A percentile compares a stretch with the other conserved stretches of the same genome.
phyloP scores from a whole-genome alignment of 2,888 invertebrate species.

The Pollenia angustigena region DNA sequence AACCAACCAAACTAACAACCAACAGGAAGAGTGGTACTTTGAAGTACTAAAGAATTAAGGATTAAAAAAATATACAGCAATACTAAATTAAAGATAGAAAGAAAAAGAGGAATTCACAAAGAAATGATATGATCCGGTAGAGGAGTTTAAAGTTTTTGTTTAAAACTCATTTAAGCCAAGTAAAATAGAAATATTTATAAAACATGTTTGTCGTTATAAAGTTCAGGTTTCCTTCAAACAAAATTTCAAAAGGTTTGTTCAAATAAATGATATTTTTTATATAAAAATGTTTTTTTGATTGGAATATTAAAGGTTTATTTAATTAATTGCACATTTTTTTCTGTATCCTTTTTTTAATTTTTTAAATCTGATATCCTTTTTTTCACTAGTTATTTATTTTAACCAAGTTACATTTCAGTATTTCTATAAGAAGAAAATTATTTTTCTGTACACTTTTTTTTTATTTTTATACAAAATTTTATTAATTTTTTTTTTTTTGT shows the following conservation, averaged over 20 bases:
- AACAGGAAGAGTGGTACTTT: conserved; percentile 54
- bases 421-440: neutral
- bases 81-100: conserved; percentile 13
- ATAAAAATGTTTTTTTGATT: neutral
- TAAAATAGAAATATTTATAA: neutral
- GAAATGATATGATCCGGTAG: conserved; percentile 50
- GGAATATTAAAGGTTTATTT: neutral
- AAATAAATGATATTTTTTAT: neutral
- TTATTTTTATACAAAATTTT: conserved; percentile 39
- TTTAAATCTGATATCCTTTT: neutral
- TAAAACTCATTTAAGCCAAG: conserved; percentile 17
- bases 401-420: neutral
- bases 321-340: neutral
- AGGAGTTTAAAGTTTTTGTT: conserved; percentile 15
- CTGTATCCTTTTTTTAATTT: neutral
- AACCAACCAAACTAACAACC: conserved; percentile 52
- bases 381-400: neutral
- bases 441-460: conserved; percentile 44
- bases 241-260: too few relatives aligned
- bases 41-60: conserved; percentile 45
- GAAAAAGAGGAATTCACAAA: conserved; percentile 63
- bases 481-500: conserved; percentile 23
- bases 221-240: neutral
- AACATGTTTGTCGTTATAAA: conserved; percentile 8
- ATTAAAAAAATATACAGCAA: conserved; percentile 28